Conservation (phyloP, 2,113 vertebrate genomes). For the Siniperca knerii region DNA sequence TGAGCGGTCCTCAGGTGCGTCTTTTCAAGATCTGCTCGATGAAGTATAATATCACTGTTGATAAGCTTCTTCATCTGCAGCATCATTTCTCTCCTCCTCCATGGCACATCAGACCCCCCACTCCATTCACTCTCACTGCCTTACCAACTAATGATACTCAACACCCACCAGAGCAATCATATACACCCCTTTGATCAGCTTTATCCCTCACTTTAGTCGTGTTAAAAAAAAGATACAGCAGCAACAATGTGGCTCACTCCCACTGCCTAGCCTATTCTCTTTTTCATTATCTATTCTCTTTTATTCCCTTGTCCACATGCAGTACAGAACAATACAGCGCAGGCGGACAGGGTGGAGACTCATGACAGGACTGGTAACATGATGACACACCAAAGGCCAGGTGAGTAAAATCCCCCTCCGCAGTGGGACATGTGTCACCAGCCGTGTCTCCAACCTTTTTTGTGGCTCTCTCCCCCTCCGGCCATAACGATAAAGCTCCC, state of each 20-base stretch:
- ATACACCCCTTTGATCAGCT: constrained; percentile 74
- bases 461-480: constrained; percentile 74
- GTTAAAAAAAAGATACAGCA: constrained; percentile 62
- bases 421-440: constrained; percentile 83
- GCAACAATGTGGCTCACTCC: constrained; percentile 74
- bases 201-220: constrained; percentile 73
- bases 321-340: constrained; percentile 68
- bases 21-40: constrained; percentile 50
- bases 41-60: constrained; percentile 45
- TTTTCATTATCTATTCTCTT: constrained; percentile 68
- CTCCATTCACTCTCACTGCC: constrained; percentile 34
- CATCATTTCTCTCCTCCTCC: constrained; percentile 28
- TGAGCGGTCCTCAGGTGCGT: constrained; percentile 47
- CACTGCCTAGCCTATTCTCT: constrained; percentile 59
- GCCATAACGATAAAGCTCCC: constrained; percentile 77
- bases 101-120: constrained; percentile 12
- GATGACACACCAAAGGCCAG: constrained; percentile 85
- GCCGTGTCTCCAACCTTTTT: constrained; percentile 76
- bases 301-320: constrained; percentile 73
- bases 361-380: constrained; percentile 80
- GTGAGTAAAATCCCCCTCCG: constrained; percentile 69
- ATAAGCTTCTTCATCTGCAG: constrained; percentile 18
- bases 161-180: constrained; percentile 57
- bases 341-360: constrained; percentile 74
- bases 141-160: constrained; percentile 32